These are phyloP conservation scores for Biston stratarius DNA, from an alignment of 2,888 invertebrate species.

Conservation along the genomic window DNA sequence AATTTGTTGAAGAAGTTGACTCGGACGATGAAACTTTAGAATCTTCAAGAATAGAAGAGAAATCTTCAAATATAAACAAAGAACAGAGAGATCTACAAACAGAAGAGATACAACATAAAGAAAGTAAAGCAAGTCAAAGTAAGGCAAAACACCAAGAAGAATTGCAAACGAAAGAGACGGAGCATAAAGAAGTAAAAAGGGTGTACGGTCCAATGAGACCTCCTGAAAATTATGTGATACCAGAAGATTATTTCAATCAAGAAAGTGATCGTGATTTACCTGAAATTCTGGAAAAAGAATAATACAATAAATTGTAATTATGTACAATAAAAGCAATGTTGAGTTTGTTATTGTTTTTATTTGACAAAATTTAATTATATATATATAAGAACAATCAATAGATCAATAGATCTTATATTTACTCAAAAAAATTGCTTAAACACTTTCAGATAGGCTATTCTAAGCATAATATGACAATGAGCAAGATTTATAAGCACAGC, in stretches of 20 bases:
- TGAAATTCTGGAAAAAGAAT: conserved; percentile 74
- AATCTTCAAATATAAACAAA: conserved; percentile 24
- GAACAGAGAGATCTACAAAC: conserved; percentile 21
- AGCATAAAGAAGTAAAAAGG: conserved; percentile 51
- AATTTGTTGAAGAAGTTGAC: conserved; percentile 84
- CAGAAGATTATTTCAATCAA: conserved; percentile 78
- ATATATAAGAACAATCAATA: no score
- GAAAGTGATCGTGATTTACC: conserved; percentile 77
- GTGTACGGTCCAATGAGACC: conserved; percentile 82
- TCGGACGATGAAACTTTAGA: conserved; percentile 70
- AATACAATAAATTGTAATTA: not conserved
- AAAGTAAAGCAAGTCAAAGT: conserved; percentile 23
- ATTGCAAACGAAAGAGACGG: conserved; percentile 20
- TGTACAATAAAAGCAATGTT: not conserved
- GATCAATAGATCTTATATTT: no score
- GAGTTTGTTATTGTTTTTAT: not conserved
- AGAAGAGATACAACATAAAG: conserved; percentile 21
- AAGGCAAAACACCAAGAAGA: conserved; percentile 15
- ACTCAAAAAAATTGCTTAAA: no score
- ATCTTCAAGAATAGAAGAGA: conserved; percentile 23
- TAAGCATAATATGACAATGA: no score
- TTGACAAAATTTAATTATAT: no score
- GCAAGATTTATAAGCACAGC: no score
- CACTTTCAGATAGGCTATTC: no score
- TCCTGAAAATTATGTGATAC: conserved; percentile 77